A percentile compares a stretch with the other conserved stretches of the same genome.
phyloP scores from a whole-genome alignment of 2,797 vertebrate genomes.

The Cyclopterus lumpus region DNA sequence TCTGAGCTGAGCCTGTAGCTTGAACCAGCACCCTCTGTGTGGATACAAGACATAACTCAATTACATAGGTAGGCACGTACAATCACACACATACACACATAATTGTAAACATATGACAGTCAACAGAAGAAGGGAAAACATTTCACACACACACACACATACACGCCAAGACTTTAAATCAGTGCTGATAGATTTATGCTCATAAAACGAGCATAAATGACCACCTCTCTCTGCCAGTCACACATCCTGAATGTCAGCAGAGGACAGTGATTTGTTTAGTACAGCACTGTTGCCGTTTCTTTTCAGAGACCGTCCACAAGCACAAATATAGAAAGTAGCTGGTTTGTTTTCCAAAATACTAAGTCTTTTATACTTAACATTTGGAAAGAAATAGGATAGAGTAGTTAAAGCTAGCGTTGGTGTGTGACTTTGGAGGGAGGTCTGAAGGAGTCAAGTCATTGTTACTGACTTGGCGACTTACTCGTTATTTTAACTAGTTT shows the following conservation, averaged over 20 bases:
- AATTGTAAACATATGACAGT: slow-evolving; percentile 50
- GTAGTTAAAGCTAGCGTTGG: neutral
- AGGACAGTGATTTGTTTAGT: neutral
- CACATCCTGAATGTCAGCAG: neutral
- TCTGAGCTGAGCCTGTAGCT: slow-evolving; percentile 91
- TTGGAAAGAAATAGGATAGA: slow-evolving; percentile 12
- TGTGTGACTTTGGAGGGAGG: neutral
- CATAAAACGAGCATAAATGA: slow-evolving; percentile 19
- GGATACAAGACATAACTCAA: slow-evolving; percentile 76
- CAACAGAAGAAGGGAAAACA: slow-evolving; percentile 31
- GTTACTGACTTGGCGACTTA: neutral
- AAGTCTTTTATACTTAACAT: neutral
- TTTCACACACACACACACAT: too few relatives aligned
- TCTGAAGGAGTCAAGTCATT: too few relatives aligned
- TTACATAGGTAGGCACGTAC: slow-evolving; percentile 66
- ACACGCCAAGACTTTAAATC: neutral
- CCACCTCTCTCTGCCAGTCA: neutral
- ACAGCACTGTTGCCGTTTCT: neutral
- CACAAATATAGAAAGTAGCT: neutral
- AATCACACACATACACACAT: slow-evolving; percentile 45
- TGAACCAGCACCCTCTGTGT: slow-evolving; percentile 96
- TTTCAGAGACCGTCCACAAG: slow-evolving; percentile 7
- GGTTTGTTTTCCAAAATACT: slow-evolving; percentile 18
- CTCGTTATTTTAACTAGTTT: neutral
- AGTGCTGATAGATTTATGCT: slow-evolving; percentile 21